Evolutionary conservation across 2,888 invertebrate genomes (phyloP), one percentile per base, ranked within the genome.

Genomic region (Eupeodes luniger): DNA sequence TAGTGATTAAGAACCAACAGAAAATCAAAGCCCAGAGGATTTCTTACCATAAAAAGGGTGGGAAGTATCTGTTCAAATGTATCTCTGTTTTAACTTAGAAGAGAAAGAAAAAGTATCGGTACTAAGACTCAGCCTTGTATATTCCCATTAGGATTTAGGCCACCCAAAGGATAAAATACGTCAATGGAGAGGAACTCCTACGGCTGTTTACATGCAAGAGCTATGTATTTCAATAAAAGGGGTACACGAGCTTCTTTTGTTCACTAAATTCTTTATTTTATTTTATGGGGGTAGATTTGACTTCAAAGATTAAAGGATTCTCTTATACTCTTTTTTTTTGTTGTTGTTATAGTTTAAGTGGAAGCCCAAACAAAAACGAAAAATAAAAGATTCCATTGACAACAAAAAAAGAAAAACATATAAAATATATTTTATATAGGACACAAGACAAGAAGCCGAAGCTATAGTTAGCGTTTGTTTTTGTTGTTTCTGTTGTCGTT

Each of bases 341-440:
- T 40, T 40, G 5, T 7, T 40, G 40, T 27, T 27, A 27, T 80
- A 64, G 64, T 53, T 59, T 61, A 80, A 87, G 67, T 67, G 53
- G 76, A 66, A 77, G 76, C 80, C 34, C 76, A 59, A 81, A 88
- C 77, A 81, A 57, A 85, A 70, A 74, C 12, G 55, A 57, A 72
- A 55, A 72, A 72, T 57, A 59, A 57, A 72, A 57, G 47, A 72
- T 80, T 36, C 62, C 44, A 69, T 79, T 82, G 27, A 27, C 27
- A 27, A 27, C 3, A 27, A 27, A 27, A 27, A 27, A 27, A 19
- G 62, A 82, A 62, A 40, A 70, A 16, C 14, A 64, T 47, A 69
- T n/a, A 62, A 64, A 72, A 87, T 76, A 66, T 78, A 40, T 40
- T 40, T 40, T 77, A 84, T 76, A 75, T 85, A 53, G 85, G 51